Base-by-base conservation (phyloP, 2,888 invertebrate genomes). In the Trissoscelio sp. region DNA sequence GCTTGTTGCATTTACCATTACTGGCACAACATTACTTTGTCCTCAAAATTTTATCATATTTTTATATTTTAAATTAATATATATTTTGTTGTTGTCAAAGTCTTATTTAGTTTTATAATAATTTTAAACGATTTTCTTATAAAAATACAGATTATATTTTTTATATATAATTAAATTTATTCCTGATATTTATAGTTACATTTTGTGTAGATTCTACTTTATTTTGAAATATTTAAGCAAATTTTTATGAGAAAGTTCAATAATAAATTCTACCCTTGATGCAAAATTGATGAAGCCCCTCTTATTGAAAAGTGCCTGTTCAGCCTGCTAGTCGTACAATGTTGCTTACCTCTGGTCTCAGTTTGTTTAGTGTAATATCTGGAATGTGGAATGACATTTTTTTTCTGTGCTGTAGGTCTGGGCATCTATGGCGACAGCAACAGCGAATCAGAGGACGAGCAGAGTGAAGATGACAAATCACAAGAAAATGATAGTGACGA, bases 361-460 rank as follows among this genome's bases (percentile, higher is more conserved):
- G 69, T 78, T 80, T 60, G 9, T 70, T 6, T 31, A 20, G n/a
- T 3, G 0, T 14, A 44, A 4, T 34, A 7, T 46, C 16, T 62
- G n/a, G 74, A 62, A 75, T 60, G 9, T 48, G 66, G n/a, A 46
- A 60, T 82, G 48, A 79, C 16, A 28, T 70, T 62, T 14, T 18
- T 66, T 72, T 80, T 81, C 31, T 81, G 28, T 78, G 66, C 79
- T 87, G 58, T 94, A 96, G 97, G 97, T 89, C 94, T 97, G 93
- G 96, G 96, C 90, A 96, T 95, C 85, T 97, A 97, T 92, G 96
- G 95, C 88, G 95, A 95, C 91, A 95, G 95, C 91, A 92, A 92
- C 87, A 94, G 94, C 74, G 94, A 90, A 91, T 90, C 91, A 44
- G 92, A 92, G 79, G 92, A 91, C 53, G 92, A 92, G 60, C 92